phyloP scores from a whole-genome alignment of 2,113 vertebrate species.

The Equus quagga region DNA sequence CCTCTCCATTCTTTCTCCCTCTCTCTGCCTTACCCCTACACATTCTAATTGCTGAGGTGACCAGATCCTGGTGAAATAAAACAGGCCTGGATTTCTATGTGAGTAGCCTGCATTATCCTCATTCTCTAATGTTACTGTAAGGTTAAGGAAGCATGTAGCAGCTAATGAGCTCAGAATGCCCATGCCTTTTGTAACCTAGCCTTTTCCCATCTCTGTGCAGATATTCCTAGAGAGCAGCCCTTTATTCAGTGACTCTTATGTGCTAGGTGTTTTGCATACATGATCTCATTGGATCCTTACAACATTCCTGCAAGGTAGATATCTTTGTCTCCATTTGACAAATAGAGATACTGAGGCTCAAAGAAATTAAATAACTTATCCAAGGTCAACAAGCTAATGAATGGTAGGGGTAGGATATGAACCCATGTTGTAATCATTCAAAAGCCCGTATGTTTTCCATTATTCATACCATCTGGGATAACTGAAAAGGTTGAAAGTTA shows the following conservation, averaged over 20 bases:
- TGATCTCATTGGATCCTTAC: neutral
- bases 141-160: neutral
- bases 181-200: neutral
- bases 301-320: neutral
- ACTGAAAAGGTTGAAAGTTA: neutral
- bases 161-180: neutral
- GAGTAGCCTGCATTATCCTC: neutral
- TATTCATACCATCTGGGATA: neutral
- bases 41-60: neutral
- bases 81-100: neutral
- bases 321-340: slow-evolving; percentile 10
- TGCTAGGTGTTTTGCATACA: neutral
- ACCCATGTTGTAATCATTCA: neutral
- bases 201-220: neutral
- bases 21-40: neutral
- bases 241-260: neutral
- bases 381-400: neutral
- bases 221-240: neutral
- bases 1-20: neutral
- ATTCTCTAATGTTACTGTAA: neutral
- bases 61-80: slow-evolving; percentile 18
- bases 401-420: neutral
- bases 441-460: neutral
- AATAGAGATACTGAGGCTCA: neutral
- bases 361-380: neutral